Percentiles rank a stretch among this genome's conserved stretches.
Evolutionary conservation across 2,797 vertebrate genomes (phyloP).

Genomic region (Oreochromis mossambicus): DNA sequence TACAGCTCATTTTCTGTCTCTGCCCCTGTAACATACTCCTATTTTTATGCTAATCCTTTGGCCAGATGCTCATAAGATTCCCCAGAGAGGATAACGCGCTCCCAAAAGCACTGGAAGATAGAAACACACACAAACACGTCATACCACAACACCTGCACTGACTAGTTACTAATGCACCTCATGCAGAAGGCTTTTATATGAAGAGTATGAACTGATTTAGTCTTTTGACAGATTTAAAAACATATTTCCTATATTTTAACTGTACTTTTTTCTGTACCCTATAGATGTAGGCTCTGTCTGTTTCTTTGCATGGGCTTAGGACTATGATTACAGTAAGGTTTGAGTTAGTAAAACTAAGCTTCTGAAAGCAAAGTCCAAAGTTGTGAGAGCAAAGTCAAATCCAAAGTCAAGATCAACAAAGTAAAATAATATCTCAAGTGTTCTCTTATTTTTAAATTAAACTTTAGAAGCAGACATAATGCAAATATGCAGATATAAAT

Average conservation of each 20-base stretch:
- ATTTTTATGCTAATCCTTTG: constrained; percentile 28
- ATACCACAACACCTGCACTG: neutral
- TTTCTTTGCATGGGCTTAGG: neutral
- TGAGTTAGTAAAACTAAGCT: neutral
- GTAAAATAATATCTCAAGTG: neutral
- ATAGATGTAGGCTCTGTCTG: neutral
- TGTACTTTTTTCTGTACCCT: neutral
- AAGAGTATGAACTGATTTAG: neutral
- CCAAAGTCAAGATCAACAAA: neutral
- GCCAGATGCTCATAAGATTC: constrained; percentile 4
- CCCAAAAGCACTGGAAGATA: neutral
- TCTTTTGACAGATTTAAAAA: neutral
- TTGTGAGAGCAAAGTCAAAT: neutral
- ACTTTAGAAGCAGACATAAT: neutral
- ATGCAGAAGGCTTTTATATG: neutral
- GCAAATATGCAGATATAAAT: neutral
- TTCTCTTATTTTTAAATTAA: neutral
- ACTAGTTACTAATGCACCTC: neutral
- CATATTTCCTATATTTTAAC: neutral
- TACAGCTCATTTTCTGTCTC: neutral
- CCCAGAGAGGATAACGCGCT: neutral
- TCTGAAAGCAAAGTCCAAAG: neutral
- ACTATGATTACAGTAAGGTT: neutral
- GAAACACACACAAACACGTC: neutral
- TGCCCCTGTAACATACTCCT: neutral